Base-by-base conservation (phyloP, 2,797 vertebrate genomes). In the Crossoptilon crossoptilon region DNA sequence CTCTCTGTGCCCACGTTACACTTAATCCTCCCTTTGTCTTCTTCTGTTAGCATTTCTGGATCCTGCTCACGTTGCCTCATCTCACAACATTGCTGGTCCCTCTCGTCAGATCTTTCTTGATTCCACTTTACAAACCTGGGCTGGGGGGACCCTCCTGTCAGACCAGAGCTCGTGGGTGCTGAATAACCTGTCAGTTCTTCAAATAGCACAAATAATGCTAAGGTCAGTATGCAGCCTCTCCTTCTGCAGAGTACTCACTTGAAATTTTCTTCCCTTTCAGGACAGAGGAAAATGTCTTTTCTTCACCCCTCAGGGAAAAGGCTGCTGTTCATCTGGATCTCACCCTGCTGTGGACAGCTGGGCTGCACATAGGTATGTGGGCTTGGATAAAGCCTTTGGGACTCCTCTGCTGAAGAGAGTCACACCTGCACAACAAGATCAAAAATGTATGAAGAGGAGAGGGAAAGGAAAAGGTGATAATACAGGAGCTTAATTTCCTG, bases 271-370 rank as follows among this genome's bases (percentile, higher is more conserved):
- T 7, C 81, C 53, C 35, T 90, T 66, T 31, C 17, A 43, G 39
- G 0, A 1, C 4, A 26, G 14, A 37, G 22, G 24, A 27, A 18
- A 41, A 59, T 27, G 55, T 5, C 19, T 81, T 86, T 39, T n/a
- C 33, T 67, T 55, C 1, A 1, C 17, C 22, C 22, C 23, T 26
- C 0, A 1, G 11, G 37, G 46, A 75, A 75, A 26, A 69, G 21
- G 12, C 51, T 59, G 21, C 9, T 35, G 19, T 78, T 46, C 49
- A 84, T 53, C 37, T 84, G 14, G 12, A 39, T 37, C 14, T 72
- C 55, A 2, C 8, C 24, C 37, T 46, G 24, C 17, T 29, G 35
- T 12, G 41, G 8, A 17, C 17, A 82, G 14, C 60, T 56, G 64
- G 46, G 22, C 46, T 55, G 3, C 46, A 12, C 35, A 56, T 46